Evolutionary conservation across 2,113 vertebrate genomes (phyloP).

Genomic region (Cercocebus atys): DNA sequence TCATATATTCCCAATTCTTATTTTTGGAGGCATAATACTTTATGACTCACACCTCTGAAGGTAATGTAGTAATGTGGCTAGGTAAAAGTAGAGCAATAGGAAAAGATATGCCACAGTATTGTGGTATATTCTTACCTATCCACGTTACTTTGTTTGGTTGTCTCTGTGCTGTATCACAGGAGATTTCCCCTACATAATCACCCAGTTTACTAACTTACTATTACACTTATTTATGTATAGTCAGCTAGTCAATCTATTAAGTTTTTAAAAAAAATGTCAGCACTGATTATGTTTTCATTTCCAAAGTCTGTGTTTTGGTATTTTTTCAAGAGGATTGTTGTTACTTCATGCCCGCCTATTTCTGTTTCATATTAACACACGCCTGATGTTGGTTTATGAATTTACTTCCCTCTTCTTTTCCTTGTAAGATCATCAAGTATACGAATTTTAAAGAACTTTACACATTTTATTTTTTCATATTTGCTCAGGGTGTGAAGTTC

Average conservation of each 20-base stretch:
- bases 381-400: neutral
- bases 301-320: too few species aligned
- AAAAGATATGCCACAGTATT: too few species aligned
- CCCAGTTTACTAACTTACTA: neutral
- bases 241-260: neutral
- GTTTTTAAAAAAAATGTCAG: neutral
- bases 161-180: neutral
- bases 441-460: neutral
- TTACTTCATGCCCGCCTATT: neutral
- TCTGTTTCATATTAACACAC: neutral
- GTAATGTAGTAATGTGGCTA: too few species aligned
- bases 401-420: neutral
- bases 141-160: neutral
- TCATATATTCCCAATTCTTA: neutral
- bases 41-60: neutral
- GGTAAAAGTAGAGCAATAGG: too few species aligned
- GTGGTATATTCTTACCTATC: neutral
- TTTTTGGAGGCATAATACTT: neutral
- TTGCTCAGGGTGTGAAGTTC: neutral
- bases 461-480: neutral
- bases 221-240: neutral
- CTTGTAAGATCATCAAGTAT: neutral
- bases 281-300: too few species aligned
- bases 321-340: neutral
- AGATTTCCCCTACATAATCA: neutral